Evolutionary conservation across 2,113 vertebrate species (phyloP).

Genomic region (Bubo scandiacus): DNA sequence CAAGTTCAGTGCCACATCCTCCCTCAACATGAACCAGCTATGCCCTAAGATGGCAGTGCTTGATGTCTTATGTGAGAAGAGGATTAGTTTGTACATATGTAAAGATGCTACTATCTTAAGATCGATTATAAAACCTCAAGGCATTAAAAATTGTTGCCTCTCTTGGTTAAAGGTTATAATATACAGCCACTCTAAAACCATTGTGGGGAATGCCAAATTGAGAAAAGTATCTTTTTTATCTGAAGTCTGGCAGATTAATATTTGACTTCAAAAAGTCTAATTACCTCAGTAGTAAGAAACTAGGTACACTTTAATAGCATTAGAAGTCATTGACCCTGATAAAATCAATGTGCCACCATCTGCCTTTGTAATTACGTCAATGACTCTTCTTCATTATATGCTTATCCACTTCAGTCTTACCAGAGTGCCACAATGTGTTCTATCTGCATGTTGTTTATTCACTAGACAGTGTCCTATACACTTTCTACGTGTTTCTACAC

Average conservation of each 20-base stretch:
- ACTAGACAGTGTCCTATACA: not conserved
- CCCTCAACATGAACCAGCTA: not conserved
- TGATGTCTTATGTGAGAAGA: not conserved
- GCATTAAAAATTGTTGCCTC: not conserved
- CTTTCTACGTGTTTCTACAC: conserved; percentile 17
- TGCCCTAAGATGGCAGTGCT: not conserved
- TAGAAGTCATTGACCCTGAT: not conserved
- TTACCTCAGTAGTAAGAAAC: conserved; percentile 16
- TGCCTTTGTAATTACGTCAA: conserved; percentile 45
- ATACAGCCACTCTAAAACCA: not conserved
- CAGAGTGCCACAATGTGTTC: not conserved
- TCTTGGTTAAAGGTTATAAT: not conserved
- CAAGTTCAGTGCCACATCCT: not conserved
- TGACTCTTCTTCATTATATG: not conserved
- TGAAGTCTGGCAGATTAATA: not conserved
- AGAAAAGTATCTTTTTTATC: not conserved
- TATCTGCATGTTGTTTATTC: conserved; percentile 26
- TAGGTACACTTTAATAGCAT: not conserved
- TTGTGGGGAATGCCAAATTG: not conserved
- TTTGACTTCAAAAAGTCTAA: conserved; percentile 13
- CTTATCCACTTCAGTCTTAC: not conserved
- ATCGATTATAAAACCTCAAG: not conserved
- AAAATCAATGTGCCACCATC: not conserved
- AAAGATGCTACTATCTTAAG: not conserved
- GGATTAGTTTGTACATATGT: not conserved